phyloP scores from a whole-genome alignment of 1,140 invertebrate genomes.

The Nasonia vitripennis region DNA sequence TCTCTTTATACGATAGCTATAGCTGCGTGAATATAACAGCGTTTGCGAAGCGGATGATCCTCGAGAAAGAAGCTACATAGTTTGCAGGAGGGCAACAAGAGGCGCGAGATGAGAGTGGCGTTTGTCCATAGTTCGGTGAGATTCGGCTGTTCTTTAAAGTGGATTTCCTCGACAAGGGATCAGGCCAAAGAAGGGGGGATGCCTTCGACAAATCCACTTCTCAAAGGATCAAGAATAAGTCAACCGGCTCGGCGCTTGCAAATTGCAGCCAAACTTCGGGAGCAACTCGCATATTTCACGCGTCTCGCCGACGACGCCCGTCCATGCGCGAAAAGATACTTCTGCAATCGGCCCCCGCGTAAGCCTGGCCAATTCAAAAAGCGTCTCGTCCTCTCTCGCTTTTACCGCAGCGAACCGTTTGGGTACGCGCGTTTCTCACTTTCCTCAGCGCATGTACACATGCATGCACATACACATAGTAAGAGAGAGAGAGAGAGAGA shows the following conservation, averaged over 20 bases:
- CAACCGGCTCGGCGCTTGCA: constrained; percentile 52
- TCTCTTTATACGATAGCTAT: neutral
- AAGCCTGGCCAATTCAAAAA: neutral
- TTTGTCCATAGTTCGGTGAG: constrained; percentile 2
- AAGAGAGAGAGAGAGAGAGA: neutral
- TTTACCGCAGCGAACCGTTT: neutral
- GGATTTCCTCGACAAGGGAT: constrained; percentile 40
- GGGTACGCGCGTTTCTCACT: constrained; percentile 25
- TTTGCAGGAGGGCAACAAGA: neutral
- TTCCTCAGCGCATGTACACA: neutral
- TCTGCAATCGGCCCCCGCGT: neutral
- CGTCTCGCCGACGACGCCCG: constrained; percentile 19
- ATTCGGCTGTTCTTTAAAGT: constrained; percentile 42
- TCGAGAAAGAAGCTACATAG: neutral
- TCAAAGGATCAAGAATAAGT: constrained; percentile 56
- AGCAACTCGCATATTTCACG: constrained; percentile 58
- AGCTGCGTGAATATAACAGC: neutral
- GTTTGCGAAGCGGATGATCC: no score
- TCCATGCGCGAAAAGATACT: neutral
- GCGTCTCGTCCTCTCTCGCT: neutral
- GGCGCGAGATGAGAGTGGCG: neutral
- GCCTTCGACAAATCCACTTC: constrained; percentile 63
- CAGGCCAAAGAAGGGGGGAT: constrained; percentile 9
- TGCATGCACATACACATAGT: neutral
- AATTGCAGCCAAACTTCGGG: constrained; percentile 60